These are phyloP conservation scores for Luperina testacea DNA, from an alignment of 2,888 invertebrate species.

Conservation along the genomic window DNA sequence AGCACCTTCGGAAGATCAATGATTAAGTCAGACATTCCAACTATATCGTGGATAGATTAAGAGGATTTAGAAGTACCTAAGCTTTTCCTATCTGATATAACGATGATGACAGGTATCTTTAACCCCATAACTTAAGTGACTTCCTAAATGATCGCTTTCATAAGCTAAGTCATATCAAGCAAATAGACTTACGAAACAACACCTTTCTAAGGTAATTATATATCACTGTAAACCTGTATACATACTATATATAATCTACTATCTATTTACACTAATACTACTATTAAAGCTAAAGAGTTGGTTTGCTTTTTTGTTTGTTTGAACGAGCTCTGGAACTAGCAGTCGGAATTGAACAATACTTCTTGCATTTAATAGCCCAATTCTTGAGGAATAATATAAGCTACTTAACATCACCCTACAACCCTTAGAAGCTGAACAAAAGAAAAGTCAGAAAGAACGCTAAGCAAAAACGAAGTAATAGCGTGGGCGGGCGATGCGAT, in stretches of 20 bases:
- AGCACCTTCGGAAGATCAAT: slow-evolving; percentile 4
- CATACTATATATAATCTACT: background rate
- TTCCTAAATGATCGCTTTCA: slow-evolving; percentile 41
- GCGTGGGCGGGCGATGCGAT: background rate
- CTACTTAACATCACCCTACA: too few relatives aligned
- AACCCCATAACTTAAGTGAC: slow-evolving; percentile 26
- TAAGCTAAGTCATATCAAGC: slow-evolving; percentile 11
- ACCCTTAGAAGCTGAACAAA: background rate
- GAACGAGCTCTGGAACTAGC: too few relatives aligned
- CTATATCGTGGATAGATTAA: slow-evolving; percentile 5
- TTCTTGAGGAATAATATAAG: background rate
- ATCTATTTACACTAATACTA: too few relatives aligned
- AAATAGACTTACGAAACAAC: slow-evolving; percentile 16
- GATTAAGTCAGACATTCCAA: slow-evolving; percentile 21
- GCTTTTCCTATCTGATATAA: slow-evolving; percentile 34
- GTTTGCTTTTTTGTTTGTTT: too few relatives aligned
- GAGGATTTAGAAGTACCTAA: slow-evolving; percentile 2
- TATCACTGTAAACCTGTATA: background rate
- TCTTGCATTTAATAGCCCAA: background rate
- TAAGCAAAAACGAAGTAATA: background rate
- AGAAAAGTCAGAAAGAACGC: background rate
- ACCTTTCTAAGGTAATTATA: slow-evolving; percentile 1
- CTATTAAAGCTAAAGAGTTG: too few relatives aligned
- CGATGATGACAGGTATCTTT: slow-evolving; percentile 36
- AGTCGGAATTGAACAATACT: too few relatives aligned